Conservation (phyloP, 2,888 invertebrate genomes). For the Spialia ferax region DNA sequence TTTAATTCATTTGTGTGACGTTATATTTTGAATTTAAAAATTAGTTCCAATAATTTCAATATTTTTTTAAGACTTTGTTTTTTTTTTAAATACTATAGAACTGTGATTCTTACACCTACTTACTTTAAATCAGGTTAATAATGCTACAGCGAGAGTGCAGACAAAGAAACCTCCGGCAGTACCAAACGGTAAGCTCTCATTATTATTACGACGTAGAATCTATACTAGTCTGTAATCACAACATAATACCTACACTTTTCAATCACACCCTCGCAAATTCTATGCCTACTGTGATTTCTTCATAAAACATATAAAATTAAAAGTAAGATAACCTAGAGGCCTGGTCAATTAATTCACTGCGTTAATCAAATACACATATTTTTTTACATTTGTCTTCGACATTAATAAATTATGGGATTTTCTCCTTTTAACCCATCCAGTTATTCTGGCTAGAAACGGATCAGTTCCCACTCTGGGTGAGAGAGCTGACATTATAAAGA, state of each 20-base stretch:
- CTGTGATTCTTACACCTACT: constrained; percentile 59
- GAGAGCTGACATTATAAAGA: constrained; percentile 81
- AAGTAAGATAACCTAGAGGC: constrained; percentile 16
- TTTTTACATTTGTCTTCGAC: constrained; percentile 43
- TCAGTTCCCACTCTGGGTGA: constrained; percentile 89
- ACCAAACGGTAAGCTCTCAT: constrained; percentile 92
- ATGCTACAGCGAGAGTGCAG: constrained; percentile 99
- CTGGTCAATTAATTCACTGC: constrained; percentile 8
- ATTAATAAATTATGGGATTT: constrained; percentile 79
- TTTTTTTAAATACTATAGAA: not conserved
- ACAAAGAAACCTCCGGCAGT: constrained; percentile 98
- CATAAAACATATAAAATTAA: constrained; percentile 17
- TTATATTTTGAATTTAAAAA: not conserved
- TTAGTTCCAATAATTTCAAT: not conserved
- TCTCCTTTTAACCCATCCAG: constrained; percentile 84
- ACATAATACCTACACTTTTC: constrained; percentile 13
- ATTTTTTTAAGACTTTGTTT: not conserved
- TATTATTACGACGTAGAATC: constrained; percentile 18
- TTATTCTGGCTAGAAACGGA: constrained; percentile 89
- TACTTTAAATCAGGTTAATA: constrained; percentile 95
- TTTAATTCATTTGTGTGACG: not conserved
- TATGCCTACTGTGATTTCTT: too few relatives aligned
- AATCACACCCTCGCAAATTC: too few relatives aligned
- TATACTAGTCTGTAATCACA: not conserved
- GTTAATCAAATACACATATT: constrained; percentile 14